Base-by-base conservation (phyloP, 2,797 vertebrate species). In the Todus mexicanus region DNA sequence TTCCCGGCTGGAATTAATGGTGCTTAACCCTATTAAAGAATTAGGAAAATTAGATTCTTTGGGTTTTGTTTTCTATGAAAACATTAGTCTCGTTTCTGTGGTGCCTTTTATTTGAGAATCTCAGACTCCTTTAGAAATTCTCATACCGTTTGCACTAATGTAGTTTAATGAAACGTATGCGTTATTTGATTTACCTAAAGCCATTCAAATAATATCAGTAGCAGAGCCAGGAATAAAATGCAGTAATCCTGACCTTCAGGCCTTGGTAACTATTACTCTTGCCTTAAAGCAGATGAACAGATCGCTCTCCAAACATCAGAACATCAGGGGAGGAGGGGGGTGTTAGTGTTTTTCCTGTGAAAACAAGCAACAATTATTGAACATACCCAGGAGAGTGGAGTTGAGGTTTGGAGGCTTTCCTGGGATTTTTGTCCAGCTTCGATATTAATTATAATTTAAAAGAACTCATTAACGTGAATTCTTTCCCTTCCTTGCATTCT, bases 1-100 rank as follows among this genome's bases (percentile, higher is more conserved):
- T 91, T 89, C 92, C 87, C 81, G 84, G 71, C 74, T 94, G 77
- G 84, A 94, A 79, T 93, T 59, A 87, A 84, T 70, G 75, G 60
- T 64, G 37, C 81, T 94, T 79, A 94, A 90, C 71, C 81, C 57
- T 80, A 38, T 68, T 84, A 80, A 87, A 80, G 61, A 96, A 80
- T 80, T 85, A 90, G 61, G 75, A 87, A 76, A 85, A 90, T 54
- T 31, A 69, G 57, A 37, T 77, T 87, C 50, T 64, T 61, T 47
- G 50, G n/a, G 4, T 11, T 83, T 87, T 83, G 57, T 87, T 91
- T 69, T 70, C 80, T 78, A 0, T 87, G 77, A 94, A 89, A 89
- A 88, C 59, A 64, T 78, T 27, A 27, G 51, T 80, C 42, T 61
- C 11, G 3, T 94, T 93, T 89, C 69, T 77, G 4, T 76, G 71